These are phyloP conservation scores for Trachurus trachurus DNA, from an alignment of 2,797 vertebrate species.

Conservation along the genomic window DNA sequence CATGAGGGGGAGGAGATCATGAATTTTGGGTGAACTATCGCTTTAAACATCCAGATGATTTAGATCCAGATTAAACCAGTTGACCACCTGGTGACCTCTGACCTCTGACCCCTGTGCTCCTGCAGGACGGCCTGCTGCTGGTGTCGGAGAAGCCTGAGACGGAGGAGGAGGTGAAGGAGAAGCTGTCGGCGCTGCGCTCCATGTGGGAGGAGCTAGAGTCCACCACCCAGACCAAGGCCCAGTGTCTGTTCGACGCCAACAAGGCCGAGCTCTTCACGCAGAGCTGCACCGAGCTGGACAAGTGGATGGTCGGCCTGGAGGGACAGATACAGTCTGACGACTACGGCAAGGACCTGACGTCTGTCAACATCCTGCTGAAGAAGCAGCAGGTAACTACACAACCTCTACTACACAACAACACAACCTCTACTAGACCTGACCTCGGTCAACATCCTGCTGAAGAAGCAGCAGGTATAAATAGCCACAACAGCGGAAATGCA, in stretches of 20 bases:
- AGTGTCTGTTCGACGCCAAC: constrained; percentile 95
- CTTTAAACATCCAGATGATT: no score
- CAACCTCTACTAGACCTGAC: no score
- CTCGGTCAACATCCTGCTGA: no score
- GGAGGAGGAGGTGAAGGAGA: constrained; percentile 90
- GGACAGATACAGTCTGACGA: constrained; percentile 95
- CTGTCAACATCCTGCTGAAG: constrained; percentile 95
- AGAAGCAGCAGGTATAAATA: no score
- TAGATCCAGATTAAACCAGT: no score
- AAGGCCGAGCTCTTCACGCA: constrained; percentile 96
- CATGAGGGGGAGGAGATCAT: no score
- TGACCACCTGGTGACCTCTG: not conserved
- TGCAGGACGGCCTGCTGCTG: constrained; percentile 91
- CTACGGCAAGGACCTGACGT: constrained; percentile 96
- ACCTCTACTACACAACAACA: no score
- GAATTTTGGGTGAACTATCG: no score
- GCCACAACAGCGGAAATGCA: no score
- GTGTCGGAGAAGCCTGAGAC: constrained; percentile 95
- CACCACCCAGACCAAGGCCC: constrained; percentile 95
- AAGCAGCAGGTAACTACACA: constrained; percentile 91
- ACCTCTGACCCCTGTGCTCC: not conserved
- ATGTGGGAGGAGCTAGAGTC: constrained; percentile 95
- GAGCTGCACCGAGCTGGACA: constrained; percentile 95
- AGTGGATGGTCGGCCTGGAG: constrained; percentile 93
- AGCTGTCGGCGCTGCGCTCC: constrained; percentile 86